These are phyloP conservation scores for Cyanoderma ruficeps DNA, from an alignment of 2,113 vertebrate genomes.

Conservation along the genomic window DNA sequence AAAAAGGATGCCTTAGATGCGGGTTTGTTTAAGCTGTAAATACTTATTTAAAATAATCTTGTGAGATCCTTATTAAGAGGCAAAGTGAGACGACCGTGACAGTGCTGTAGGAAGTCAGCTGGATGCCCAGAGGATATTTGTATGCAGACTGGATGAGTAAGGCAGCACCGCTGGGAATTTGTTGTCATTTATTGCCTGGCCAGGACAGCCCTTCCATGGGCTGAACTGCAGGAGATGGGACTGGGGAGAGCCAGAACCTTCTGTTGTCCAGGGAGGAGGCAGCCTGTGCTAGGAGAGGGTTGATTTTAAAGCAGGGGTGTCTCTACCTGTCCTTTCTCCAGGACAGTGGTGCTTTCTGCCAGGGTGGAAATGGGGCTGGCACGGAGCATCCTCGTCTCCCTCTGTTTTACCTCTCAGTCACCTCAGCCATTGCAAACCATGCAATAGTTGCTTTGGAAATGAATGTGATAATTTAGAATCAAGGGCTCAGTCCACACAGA, in stretches of 20 bases:
- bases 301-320: background rate
- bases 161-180: background rate
- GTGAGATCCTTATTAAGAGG: conserved; percentile 34
- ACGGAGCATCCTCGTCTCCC: background rate
- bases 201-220: background rate
- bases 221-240: background rate
- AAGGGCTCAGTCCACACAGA: background rate
- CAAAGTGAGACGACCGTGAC: background rate
- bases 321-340: background rate
- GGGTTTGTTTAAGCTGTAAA: conserved; percentile 48
- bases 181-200: background rate
- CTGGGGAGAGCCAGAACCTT: background rate
- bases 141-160: background rate
- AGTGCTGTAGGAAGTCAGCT: background rate
- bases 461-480: background rate
- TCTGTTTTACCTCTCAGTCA: background rate
- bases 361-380: background rate
- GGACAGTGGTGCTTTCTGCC: fast-evolving
- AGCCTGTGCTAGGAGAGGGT: background rate
- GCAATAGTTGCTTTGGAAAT: background rate
- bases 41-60: conserved; percentile 53
- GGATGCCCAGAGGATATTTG: conserved; percentile 24
- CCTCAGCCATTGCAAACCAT: background rate
- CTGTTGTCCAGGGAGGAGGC: background rate
- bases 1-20: background rate